Base-by-base conservation (phyloP, 2,888 invertebrate species). In the Fragum whitleyi region DNA sequence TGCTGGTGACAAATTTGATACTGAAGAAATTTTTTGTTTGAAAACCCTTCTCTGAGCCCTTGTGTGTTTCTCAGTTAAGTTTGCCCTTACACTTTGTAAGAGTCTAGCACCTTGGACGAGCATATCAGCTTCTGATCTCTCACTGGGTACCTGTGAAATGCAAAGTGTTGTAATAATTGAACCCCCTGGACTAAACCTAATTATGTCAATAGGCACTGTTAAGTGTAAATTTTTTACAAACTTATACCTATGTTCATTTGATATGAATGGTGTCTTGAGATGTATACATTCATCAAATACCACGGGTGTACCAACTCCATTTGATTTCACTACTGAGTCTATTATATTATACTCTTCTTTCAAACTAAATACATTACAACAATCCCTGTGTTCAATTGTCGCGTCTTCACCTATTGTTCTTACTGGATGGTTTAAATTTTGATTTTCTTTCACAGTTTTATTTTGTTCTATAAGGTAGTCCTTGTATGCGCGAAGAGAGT, bases 31-130 rank as follows among this genome's bases (percentile, higher is more conserved):
- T 42, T 76, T 77, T 29, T 65, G 57, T 47, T 75, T 74, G 62
- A 86, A 83, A 0, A 29, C 11, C 21, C 26, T 36, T 26, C 29
- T 76, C 53, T 79, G 77, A 21, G 74, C 59, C 14, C 85, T 73
- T 6, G 81, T 87, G 55, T 87, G 81, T 26, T 29, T 79, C 65
- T 80, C 86, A 14, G 55, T 42, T 11, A 85, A 70, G n/a, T 74
- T 51, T 16, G 26, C 53, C 47, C 42, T 61, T 7, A 76, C 26
- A 42, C 21, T 71, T n/a, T 51, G 51, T n/a, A 74, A 39, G 11
- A 86, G n/a, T 28, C 79, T 23, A 9, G 81, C 75, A 14, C 73
- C 71, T 32, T 86, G 53, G n/a, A 65, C 77, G 5, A 82, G 32
- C 26, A 76, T 47, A 51, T 85, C 47, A 0, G 72, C 36, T 26